A percentile compares a stretch with the other conserved stretches of the same genome.
phyloP scores from a whole-genome alignment of 2,888 invertebrate genomes.

The Tipula helvola region DNA sequence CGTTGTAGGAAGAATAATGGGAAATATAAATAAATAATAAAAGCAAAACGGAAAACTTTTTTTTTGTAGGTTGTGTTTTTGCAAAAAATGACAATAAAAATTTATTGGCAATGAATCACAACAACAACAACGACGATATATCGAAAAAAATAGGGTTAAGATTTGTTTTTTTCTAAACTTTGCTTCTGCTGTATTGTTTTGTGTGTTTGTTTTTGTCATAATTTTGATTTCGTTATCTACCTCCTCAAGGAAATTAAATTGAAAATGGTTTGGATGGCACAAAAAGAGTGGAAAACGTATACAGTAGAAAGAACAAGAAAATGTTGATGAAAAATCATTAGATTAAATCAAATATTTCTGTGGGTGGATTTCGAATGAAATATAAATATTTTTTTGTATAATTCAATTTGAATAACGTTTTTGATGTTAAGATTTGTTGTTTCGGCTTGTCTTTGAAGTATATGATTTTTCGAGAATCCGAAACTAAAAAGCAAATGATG shows the following conservation, averaged over 20 bases:
- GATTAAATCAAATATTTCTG: background rate
- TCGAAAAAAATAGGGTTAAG: background rate
- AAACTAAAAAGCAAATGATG: too few species aligned
- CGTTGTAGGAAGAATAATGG: background rate
- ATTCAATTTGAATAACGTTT: background rate
- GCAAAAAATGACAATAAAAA: background rate
- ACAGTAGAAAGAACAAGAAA: background rate
- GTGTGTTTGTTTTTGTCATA: background rate
- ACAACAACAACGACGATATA: background rate
- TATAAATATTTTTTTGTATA: background rate
- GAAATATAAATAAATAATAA: background rate
- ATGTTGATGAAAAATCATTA: background rate
- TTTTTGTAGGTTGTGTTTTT: background rate
- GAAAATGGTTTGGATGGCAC: background rate
- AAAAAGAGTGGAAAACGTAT: background rate
- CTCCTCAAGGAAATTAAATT: background rate
- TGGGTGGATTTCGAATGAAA: background rate
- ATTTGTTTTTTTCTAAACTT: background rate
- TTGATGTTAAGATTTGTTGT: background rate
- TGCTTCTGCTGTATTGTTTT: background rate
- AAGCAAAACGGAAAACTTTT: background rate
- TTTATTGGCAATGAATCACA: slow-evolving; percentile 4
- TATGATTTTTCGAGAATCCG: background rate
- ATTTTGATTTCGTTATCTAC: background rate
- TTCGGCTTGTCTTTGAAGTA: background rate